Evolutionary conservation across 2,888 invertebrate species (phyloP).

Genomic region (Monoplex corrugatus): DNA sequence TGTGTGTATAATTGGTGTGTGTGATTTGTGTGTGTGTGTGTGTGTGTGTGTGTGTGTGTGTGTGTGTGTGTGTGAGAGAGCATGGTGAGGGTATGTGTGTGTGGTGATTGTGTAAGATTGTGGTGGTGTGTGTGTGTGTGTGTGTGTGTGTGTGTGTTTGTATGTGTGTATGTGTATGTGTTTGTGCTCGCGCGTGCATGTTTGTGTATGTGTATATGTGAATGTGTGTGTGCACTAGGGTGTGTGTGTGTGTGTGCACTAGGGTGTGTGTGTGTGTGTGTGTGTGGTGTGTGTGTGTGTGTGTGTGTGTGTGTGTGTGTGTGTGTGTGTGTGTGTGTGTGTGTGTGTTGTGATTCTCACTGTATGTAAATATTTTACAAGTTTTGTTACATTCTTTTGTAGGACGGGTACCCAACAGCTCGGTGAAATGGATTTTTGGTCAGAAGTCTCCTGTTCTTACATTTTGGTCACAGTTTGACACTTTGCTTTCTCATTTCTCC

Average conservation of each 20-base stretch:
- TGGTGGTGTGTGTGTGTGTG: not conserved
- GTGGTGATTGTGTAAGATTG: not conserved
- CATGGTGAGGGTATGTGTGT: not conserved
- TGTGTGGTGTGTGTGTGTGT: not conserved
- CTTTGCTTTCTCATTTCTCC: too few species aligned
- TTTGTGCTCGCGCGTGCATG: not conserved
- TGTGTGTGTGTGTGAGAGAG: not conserved
- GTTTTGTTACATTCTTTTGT: too few species aligned
- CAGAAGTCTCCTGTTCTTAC: too few species aligned
- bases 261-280: not conserved
- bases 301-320: not conserved
- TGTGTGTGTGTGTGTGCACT: too few species aligned
- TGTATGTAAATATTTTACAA: too few species aligned
- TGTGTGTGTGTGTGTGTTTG: not conserved
- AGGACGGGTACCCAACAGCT: too few species aligned
- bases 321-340: not conserved
- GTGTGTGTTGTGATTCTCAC: too few species aligned
- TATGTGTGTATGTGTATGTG: not conserved
- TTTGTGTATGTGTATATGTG: not conserved
- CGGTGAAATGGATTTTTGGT: too few species aligned
- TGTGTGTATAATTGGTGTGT: slow-evolving; percentile 15
- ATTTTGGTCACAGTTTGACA: too few species aligned
- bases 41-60: not conserved
- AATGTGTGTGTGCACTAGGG: too few species aligned
- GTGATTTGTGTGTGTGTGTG: slow-evolving; percentile 29